A percentile compares a stretch with the other conserved stretches of the same genome.
Evolutionary conservation across 2,797 vertebrate species (phyloP).

Genomic region (Morelia viridis): DNA sequence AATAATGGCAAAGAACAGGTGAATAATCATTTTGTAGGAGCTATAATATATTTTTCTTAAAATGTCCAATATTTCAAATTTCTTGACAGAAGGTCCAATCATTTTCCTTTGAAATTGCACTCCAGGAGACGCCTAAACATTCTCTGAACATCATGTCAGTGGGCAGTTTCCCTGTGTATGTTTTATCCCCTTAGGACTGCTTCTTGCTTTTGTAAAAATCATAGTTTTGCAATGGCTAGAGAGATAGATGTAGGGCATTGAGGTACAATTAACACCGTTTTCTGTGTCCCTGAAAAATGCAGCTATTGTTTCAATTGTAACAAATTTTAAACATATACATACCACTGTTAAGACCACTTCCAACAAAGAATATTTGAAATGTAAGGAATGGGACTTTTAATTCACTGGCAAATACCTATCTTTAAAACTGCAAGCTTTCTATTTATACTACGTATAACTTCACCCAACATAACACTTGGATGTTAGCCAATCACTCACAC

Average conservation of each 20-base stretch:
- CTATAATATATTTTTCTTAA: neutral
- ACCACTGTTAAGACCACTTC: neutral
- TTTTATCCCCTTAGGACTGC: neutral
- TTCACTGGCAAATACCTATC: neutral
- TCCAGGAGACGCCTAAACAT: neutral
- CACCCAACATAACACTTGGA: neutral
- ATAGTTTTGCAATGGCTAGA: neutral
- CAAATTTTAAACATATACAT: neutral
- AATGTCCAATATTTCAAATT: conserved; percentile 3
- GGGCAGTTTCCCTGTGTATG: too few species aligned
- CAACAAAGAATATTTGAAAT: neutral
- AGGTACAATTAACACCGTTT: neutral
- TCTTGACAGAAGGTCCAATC: neutral
- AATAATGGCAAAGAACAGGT: neutral
- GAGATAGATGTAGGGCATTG: neutral
- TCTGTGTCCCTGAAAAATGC: neutral
- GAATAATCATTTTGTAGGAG: neutral
- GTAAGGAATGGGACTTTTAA: too few species aligned
- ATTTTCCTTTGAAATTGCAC: neutral
- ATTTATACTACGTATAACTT: neutral
- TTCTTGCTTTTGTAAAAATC: neutral
- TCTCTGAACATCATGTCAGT: neutral
- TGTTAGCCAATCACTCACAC: neutral
- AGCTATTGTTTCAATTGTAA: neutral
- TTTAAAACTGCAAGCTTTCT: neutral